These are phyloP conservation scores for Halictus quadricinctus DNA, from an alignment of 2,888 invertebrate genomes.

Conservation along the genomic window DNA sequence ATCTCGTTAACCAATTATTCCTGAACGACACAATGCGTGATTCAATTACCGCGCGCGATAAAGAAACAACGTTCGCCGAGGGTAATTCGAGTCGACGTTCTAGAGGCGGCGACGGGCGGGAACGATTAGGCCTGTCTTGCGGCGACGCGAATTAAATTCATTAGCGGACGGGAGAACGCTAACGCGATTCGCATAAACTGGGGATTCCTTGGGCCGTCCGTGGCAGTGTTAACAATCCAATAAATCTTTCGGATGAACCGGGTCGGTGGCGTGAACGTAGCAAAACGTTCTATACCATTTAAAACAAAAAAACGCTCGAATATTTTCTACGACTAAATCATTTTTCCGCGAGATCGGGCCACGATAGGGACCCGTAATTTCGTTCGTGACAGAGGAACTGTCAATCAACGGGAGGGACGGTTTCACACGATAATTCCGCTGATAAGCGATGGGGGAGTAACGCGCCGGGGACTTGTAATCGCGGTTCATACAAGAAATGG, in stretches of 20 bases:
- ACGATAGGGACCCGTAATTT: neutral
- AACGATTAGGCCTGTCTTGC: constrained; percentile 29
- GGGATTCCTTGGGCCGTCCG: neutral
- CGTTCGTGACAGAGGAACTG: neutral
- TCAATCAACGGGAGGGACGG: neutral
- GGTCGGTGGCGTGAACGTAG: neutral
- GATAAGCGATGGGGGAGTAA: neutral
- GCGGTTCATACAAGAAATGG: neutral
- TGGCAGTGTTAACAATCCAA: constrained; percentile 15
- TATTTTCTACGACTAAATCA: neutral
- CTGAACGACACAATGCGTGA: constrained; percentile 5
- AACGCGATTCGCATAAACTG: constrained; percentile 31
- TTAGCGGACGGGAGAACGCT: constrained; percentile 27
- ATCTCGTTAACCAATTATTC: constrained; percentile 3
- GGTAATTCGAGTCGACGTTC: constrained; percentile 12
- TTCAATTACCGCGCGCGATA: constrained; percentile 7
- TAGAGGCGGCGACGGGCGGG: neutral
- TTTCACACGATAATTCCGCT: neutral
- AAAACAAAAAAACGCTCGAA: neutral
- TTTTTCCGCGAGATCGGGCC: neutral
- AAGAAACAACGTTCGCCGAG: constrained; percentile 15
- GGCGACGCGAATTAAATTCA: constrained; percentile 43
- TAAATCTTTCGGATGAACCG: constrained; percentile 13
- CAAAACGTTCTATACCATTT: too few species aligned
- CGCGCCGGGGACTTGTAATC: neutral